A percentile compares a stretch with the other conserved stretches of the same genome.
These are phyloP conservation scores for Chunga burmeisteri DNA, from an alignment of 2,113 vertebrate genomes.

Conservation along the genomic window DNA sequence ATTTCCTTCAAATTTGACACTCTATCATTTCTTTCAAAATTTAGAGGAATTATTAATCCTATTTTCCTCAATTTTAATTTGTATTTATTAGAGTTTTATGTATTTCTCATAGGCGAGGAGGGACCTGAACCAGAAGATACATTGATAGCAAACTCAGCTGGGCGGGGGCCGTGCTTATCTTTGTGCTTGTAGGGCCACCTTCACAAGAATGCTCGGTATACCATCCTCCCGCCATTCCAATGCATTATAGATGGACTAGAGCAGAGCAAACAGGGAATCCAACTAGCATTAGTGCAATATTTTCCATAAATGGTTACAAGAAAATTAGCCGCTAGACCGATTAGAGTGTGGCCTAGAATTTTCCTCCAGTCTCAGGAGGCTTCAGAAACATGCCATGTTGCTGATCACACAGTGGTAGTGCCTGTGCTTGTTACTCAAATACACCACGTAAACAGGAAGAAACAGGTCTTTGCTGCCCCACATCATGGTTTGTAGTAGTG, in stretches of 20 bases:
- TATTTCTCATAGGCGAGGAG: background rate
- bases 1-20: background rate
- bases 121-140: background rate
- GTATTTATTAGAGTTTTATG: background rate
- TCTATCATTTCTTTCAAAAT: background rate
- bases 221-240: background rate
- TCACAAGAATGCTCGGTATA: background rate
- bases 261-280: background rate
- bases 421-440: background rate
- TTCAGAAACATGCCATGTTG: background rate
- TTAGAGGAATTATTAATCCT: background rate
- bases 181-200: background rate
- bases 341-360: background rate
- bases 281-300: background rate
- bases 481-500: background rate
- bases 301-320: background rate
- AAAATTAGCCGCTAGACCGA: background rate
- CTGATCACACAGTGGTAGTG: background rate
- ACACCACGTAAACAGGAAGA: background rate
- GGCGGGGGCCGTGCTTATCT: background rate
- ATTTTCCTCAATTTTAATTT: background rate
- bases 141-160: background rate
- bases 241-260: background rate
- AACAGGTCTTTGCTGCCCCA: background rate
- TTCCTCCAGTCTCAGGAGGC: background rate